These are phyloP conservation scores for Xestoiulus laeticollis DNA, from an alignment of 2,888 invertebrate species.

Conservation along the genomic window DNA sequence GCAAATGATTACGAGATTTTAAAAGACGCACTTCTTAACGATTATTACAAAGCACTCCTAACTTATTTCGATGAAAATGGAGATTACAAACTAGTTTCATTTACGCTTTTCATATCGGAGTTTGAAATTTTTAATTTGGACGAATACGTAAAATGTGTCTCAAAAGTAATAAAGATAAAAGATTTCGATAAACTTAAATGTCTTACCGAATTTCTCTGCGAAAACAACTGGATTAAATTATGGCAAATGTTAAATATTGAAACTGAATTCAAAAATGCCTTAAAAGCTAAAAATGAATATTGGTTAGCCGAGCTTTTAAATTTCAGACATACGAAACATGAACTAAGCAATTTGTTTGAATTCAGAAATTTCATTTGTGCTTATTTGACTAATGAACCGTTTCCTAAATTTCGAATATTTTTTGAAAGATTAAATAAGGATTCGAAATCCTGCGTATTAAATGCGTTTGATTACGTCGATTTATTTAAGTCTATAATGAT, in stretches of 20 bases:
- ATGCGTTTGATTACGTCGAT: neutral
- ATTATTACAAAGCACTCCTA: neutral
- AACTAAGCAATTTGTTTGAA: neutral
- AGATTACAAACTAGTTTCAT: neutral
- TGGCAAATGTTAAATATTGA: neutral
- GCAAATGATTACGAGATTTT: neutral
- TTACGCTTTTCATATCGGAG: neutral
- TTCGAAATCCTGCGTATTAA: neutral
- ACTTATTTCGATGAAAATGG: neutral
- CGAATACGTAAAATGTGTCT: neutral
- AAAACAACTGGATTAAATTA: neutral
- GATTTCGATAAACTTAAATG: neutral
- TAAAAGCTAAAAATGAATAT: neutral
- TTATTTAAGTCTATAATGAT: neutral
- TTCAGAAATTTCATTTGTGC: neutral
- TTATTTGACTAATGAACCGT: neutral
- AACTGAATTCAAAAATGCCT: neutral
- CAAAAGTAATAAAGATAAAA: neutral
- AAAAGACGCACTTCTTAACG: neutral
- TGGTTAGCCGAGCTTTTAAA: neutral
- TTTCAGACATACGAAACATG: neutral
- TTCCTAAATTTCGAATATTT: neutral
- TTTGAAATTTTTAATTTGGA: neutral
- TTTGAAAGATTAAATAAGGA: neutral
- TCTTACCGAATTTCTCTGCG: neutral